A percentile compares a stretch with the other conserved stretches of the same genome.
Evolutionary conservation across 2,888 invertebrate species (phyloP).

Genomic region (Orchesellides sinensis): DNA sequence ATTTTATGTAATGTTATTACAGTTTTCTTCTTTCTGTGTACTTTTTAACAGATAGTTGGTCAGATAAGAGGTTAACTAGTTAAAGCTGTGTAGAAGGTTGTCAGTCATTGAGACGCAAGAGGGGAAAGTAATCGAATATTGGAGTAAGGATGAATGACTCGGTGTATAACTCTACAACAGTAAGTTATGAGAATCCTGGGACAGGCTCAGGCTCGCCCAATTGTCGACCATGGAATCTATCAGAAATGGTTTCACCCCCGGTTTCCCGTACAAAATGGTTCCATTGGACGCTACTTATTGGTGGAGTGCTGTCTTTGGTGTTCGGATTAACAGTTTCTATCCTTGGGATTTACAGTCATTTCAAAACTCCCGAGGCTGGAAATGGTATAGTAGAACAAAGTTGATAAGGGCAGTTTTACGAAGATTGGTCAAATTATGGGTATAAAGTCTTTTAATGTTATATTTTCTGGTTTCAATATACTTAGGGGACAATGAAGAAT

Average conservation of each 20-base stretch:
- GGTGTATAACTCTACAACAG: slow-evolving; percentile 69
- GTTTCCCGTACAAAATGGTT: slow-evolving; percentile 62
- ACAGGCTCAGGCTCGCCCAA: slow-evolving; percentile 34
- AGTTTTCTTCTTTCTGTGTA: too few relatives aligned
- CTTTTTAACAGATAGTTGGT: too few relatives aligned
- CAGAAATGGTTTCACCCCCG: slow-evolving; percentile 66
- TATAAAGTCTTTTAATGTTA: too few relatives aligned
- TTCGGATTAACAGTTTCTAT: slow-evolving; percentile 56
- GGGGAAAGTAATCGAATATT: too few relatives aligned
- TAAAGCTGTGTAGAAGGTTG: too few relatives aligned
- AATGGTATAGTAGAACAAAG: neutral
- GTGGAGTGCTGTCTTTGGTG: slow-evolving; percentile 49
- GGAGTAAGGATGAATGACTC: slow-evolving; percentile 67
- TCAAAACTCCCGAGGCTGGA: slow-evolving; percentile 29
- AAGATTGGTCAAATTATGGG: too few relatives aligned
- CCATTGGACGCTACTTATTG: slow-evolving; percentile 53
- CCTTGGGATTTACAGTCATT: slow-evolving; percentile 64
- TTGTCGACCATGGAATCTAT: slow-evolving; percentile 67
- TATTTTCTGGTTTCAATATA: too few relatives aligned
- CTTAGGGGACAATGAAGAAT: slow-evolving; percentile 9
- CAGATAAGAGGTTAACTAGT: too few relatives aligned
- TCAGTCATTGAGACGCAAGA: too few relatives aligned
- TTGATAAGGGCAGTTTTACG: neutral
- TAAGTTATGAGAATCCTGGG: slow-evolving; percentile 65
- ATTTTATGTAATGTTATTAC: too few relatives aligned